A percentile compares a stretch with the other conserved stretches of the same genome.
phyloP scores from a whole-genome alignment of 2,888 invertebrate species.

The Sinodicranocentrus sp. region DNA sequence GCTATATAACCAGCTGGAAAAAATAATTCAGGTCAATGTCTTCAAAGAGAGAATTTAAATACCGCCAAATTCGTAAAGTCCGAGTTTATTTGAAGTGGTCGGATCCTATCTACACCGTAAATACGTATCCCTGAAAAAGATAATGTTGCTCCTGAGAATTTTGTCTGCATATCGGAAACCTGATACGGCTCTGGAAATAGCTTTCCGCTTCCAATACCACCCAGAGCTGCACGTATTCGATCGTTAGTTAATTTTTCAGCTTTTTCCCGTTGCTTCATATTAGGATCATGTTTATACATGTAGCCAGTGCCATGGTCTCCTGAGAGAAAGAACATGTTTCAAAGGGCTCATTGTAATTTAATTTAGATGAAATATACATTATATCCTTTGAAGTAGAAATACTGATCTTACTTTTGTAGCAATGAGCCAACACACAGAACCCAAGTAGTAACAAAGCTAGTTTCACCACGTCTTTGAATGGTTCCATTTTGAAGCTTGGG shows the following conservation, averaged over 20 bases:
- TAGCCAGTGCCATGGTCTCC: slow-evolving; percentile 67
- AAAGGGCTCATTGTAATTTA: too few relatives aligned
- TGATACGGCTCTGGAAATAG: slow-evolving; percentile 39
- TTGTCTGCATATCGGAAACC: slow-evolving; percentile 31
- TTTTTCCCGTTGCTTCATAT: slow-evolving; percentile 80
- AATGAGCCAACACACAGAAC: too few relatives aligned
- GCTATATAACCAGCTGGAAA: too few relatives aligned
- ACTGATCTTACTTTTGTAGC: too few relatives aligned
- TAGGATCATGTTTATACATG: slow-evolving; percentile 78
- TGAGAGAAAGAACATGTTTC: slow-evolving; percentile 9
- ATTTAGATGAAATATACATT: too few relatives aligned
- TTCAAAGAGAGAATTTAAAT: too few relatives aligned
- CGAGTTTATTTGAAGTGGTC: slow-evolving; percentile 84
- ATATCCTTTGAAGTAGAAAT: too few relatives aligned
- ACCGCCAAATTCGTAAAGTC: slow-evolving; percentile 89
- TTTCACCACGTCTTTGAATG: too few relatives aligned
- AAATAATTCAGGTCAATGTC: too few relatives aligned
- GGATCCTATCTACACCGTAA: slow-evolving; percentile 88
- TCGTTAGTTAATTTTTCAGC: slow-evolving; percentile 83
- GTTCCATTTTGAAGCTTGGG: too few relatives aligned
- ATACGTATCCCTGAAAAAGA: slow-evolving; percentile 80
- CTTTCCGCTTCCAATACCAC: slow-evolving; percentile 31
- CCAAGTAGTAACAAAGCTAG: too few relatives aligned
- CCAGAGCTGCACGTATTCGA: slow-evolving; percentile 79
- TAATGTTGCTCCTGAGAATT: slow-evolving; percentile 55